Base-by-base conservation (phyloP, 2,888 invertebrate species). In the Syrphus vitripennis region DNA sequence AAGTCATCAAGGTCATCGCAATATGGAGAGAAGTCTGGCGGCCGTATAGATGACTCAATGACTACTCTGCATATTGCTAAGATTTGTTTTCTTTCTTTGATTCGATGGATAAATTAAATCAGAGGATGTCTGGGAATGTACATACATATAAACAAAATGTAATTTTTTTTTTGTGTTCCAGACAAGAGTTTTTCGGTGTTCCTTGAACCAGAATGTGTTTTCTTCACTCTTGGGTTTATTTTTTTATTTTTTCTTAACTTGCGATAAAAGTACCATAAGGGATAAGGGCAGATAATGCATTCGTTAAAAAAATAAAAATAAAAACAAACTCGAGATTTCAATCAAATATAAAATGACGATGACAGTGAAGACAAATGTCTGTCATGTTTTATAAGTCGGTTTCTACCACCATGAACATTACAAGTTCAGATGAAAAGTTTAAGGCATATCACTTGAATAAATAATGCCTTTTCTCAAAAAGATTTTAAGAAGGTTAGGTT, bases 71-170 rank as follows among this genome's bases (percentile, higher is more conserved):
- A 37, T 42, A 37, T 65, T 40, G 63, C 37, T 19, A 40, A 40
- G 76, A 70, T 70, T 77, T 77, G 55, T 78, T 78, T 80, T 82
- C 65, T 70, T 81, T 74, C 57, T 77, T 75, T 78, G 70, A 59
- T 59, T 59, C 10, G 21, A 71, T 59, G 70, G 86, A 86, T 86
- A 86, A 86, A 86, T 86, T 86, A 81, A 86, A 82, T 86, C 86
- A 86, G 86, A 82, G 86, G 77, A 74, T 50, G 77, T 86, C 86
- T 86, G 86, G 81, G 82, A 86, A 77, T 77, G 57, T 61, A 71
- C 19, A 48, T 7, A 34, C 7, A 9, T 57, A 24, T 24, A 16
- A 16, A 55, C 16, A 57, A 2, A 16, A 34, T 57, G 50, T 26
- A 50, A 50, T 34, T 34, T 57, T 21, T 19, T 57, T 16, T 45